Base-by-base conservation (phyloP, 2,113 vertebrate species). In the Rhodinocichla rosea region DNA sequence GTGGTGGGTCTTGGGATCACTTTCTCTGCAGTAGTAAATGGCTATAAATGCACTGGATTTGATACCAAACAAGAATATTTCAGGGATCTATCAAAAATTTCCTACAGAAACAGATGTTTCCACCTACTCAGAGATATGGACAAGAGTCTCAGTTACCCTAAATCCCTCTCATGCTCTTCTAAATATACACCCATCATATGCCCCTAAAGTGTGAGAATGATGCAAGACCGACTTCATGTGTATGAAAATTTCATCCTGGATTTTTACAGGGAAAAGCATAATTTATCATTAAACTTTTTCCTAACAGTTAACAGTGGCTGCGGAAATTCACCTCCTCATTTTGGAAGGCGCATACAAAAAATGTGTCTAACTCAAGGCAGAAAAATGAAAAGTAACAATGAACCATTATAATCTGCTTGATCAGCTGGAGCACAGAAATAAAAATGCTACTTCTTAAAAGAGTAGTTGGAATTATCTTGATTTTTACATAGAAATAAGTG, bases 381-480 rank as follows among this genome's bases (percentile, higher is more conserved):
- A 53, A 92, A 67, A 85, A 59, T 40, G 71, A 64, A 91, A 91
- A 60, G 33, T 40, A 55, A 81, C 89, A 91, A 92, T 75, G 92
- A 95, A 70, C 68, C 52, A 26, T 60, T 63, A 74, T 87, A 91
- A 91, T 91, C 56, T 83, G 88, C 88, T 94, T 68, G 80, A 94
- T 95, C 94, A 86, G 85, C 83, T 90, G 64, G 28, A 92, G 32
- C 68, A 68, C 15, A 87, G 88, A 87, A 90, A 92, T 93, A 94
- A 90, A 95, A 90, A 52, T 53, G 37, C 40, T 84, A 4, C 79
- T 16, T 83, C 71, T 94, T 91, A 70, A 81, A 94, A 96, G 44
- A 92, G 89, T 63, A 75, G 47, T 14, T 44, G 78, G 82, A 88
- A 88, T 89, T 92, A 95, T 86, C 71, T 95, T 92, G 92, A 95